Conservation (phyloP, 2,113 vertebrate species). For the Mus spicilegus region DNA sequence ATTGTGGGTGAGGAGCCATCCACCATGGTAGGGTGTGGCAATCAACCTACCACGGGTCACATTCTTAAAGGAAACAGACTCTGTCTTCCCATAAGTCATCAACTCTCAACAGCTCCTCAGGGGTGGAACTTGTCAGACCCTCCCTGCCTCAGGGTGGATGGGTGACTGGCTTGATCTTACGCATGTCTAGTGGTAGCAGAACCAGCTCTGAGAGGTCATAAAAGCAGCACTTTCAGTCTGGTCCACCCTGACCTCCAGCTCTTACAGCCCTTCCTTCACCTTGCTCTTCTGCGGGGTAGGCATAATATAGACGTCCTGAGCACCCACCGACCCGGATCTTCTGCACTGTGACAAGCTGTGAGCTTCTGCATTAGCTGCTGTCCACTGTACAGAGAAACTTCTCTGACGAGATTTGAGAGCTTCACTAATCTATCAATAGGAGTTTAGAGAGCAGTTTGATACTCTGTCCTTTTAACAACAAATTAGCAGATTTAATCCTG, state of each 20-base stretch:
- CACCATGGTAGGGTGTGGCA: too few species aligned
- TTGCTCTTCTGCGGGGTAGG: not conserved
- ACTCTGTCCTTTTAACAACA: not conserved
- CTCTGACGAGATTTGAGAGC: not conserved
- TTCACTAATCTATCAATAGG: too few species aligned
- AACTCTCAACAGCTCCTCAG: not conserved
- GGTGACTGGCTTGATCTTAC: not conserved
- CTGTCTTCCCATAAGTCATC: not conserved
- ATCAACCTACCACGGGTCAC: not conserved
- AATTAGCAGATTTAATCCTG: not conserved
- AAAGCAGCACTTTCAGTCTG: not conserved
- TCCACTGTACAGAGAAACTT: not conserved
- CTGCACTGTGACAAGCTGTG: too few species aligned
- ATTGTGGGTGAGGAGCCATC: not conserved
- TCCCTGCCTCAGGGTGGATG: not conserved
- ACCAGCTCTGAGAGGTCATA: not conserved
- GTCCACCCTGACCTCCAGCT: not conserved
- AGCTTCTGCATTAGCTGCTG: too few species aligned
- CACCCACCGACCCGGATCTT: not conserved
- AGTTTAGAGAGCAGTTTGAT: not conserved
- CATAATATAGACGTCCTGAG: not conserved
- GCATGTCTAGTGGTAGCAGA: not conserved
- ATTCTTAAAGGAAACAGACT: not conserved
- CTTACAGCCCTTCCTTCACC: too few species aligned
- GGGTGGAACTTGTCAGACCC: not conserved